Conservation (phyloP, 2,113 vertebrate species). For the Gila orcuttii region DNA sequence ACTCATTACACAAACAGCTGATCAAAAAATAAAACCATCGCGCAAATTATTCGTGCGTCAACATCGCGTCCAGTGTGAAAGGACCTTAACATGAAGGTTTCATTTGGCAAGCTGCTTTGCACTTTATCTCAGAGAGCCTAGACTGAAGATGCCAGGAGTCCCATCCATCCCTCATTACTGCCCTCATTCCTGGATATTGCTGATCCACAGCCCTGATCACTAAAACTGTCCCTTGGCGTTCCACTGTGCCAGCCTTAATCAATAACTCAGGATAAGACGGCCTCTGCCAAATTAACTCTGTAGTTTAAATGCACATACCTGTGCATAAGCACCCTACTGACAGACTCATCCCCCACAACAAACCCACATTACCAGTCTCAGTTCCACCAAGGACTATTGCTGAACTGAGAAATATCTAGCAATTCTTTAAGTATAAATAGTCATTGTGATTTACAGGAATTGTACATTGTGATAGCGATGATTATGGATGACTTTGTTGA, state of each 20-base stretch:
- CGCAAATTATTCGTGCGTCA: too few relatives aligned
- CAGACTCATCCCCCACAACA: slow-evolving; percentile 9
- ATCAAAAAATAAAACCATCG: too few relatives aligned
- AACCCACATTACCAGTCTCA: neutral
- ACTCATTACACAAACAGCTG: too few relatives aligned
- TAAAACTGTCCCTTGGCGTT: slow-evolving; percentile 3
- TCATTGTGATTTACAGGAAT: neutral
- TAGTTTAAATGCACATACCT: neutral
- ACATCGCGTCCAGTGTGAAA: too few relatives aligned
- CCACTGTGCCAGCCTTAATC: slow-evolving; percentile 38
- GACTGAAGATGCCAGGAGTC: neutral
- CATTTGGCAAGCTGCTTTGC: slow-evolving; percentile 11
- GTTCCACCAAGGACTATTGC: neutral
- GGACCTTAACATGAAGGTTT: slow-evolving; percentile 10
- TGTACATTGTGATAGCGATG: neutral
- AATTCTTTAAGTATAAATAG: neutral
- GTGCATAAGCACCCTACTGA: slow-evolving; percentile 10
- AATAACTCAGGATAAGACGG: neutral
- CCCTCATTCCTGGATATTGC: neutral
- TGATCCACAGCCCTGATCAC: slow-evolving; percentile 26
- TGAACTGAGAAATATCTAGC: neutral
- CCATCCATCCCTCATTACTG: slow-evolving; percentile 6
- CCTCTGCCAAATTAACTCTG: slow-evolving; percentile 11
- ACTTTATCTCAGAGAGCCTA: neutral
- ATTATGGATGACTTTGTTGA: neutral